Evolutionary conservation across 2,888 invertebrate genomes (phyloP).

Genomic region (Protodeltote pygarga): DNA sequence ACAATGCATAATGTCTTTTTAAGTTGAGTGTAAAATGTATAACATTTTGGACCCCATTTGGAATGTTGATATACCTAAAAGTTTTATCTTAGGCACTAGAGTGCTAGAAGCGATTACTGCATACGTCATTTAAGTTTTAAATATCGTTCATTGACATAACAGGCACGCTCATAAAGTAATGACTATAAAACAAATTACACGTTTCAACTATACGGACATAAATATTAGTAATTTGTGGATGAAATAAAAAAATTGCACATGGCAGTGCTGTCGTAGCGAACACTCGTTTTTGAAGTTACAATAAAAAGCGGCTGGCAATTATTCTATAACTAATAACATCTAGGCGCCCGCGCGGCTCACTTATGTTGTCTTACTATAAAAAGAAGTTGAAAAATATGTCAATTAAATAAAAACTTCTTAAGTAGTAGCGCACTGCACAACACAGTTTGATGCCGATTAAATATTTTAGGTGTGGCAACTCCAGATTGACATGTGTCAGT

Average conservation of each 20-base stretch:
- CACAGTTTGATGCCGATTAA: constrained; percentile 32
- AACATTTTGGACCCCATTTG: constrained; percentile 80
- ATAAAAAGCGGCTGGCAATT: constrained; percentile 85
- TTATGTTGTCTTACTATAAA: constrained; percentile 40
- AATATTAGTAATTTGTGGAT: constrained; percentile 75
- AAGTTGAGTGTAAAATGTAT: constrained; percentile 58
- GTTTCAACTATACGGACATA: constrained; percentile 67
- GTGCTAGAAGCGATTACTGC: constrained; percentile 66
- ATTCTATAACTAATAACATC: constrained; percentile 81
- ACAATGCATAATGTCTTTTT: constrained; percentile 59
- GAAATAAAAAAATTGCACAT: constrained; percentile 79
- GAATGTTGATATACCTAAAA: constrained; percentile 78
- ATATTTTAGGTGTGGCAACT: constrained; percentile 45
- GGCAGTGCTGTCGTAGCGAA: constrained; percentile 84
- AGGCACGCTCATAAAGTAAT: constrained; percentile 76
- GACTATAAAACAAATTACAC: constrained; percentile 77
- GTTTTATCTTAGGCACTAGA: constrained; percentile 60
- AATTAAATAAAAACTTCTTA: constrained; percentile 45
- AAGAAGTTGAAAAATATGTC: constrained; percentile 37
- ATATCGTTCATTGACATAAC: constrained; percentile 61
- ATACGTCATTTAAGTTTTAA: constrained; percentile 64
- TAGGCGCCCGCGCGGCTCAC: constrained; percentile 73
- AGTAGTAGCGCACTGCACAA: constrained; percentile 30
- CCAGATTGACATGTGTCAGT: constrained; percentile 36
- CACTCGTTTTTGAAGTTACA: constrained; percentile 78